These are phyloP conservation scores for Nemurella pictetii DNA, from an alignment of 2,888 invertebrate genomes.

Conservation along the genomic window DNA sequence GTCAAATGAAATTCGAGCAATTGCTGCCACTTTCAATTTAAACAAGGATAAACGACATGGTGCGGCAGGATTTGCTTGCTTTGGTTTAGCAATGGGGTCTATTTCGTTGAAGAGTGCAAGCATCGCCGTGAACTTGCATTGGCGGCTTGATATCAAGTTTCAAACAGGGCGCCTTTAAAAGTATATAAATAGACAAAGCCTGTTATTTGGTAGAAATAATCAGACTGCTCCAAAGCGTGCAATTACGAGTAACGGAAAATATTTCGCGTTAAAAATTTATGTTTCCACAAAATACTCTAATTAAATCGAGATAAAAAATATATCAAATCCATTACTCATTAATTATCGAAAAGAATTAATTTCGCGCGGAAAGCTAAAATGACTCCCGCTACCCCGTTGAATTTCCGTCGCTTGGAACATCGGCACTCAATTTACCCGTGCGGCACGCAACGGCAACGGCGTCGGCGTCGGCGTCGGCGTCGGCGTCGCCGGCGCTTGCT, in stretches of 20 bases:
- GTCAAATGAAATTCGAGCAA: neutral
- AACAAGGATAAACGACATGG: neutral
- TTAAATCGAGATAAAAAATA: neutral
- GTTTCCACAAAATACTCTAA: neutral
- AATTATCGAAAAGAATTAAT: no score
- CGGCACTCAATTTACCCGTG: neutral
- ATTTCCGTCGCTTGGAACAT: neutral
- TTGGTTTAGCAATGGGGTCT: neutral
- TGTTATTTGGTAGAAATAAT: neutral
- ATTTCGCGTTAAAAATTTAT: neutral
- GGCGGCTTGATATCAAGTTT: neutral
- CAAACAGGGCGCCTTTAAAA: neutral
- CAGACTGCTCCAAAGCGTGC: neutral
- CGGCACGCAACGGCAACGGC: no score
- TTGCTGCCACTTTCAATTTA: neutral
- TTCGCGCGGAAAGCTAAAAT: neutral
- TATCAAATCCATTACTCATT: neutral
- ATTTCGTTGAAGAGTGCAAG: neutral
- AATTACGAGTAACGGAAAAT: neutral
- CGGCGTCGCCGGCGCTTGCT: neutral
- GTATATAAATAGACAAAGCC: neutral
- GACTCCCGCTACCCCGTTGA: neutral
- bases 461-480: neutral
- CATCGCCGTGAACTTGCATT: neutral
- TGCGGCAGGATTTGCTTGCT: neutral